Conservation (phyloP, 2,888 invertebrate genomes). For the Keiferia lycopersicella region DNA sequence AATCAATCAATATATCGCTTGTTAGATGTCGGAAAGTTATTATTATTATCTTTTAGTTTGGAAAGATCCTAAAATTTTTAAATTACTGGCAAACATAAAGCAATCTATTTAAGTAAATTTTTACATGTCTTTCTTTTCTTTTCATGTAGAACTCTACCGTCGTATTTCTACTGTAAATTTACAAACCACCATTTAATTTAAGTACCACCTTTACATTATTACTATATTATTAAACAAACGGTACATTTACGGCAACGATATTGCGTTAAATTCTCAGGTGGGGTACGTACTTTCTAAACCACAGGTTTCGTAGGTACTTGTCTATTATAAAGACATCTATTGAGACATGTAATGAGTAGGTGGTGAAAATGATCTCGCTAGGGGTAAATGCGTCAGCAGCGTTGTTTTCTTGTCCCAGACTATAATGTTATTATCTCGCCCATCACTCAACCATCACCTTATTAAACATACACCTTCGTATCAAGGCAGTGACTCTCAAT, state of each 20-base stretch:
- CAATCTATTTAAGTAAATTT: too few species aligned
- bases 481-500: constrained; percentile 21
- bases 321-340: not conserved
- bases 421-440: constrained; percentile 26
- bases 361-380: constrained; percentile 13
- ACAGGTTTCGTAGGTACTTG: not conserved
- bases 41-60: too few species aligned
- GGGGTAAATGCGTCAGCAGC: constrained; percentile 9
- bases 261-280: constrained; percentile 4
- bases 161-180: not conserved
- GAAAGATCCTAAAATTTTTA: too few species aligned
- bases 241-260: not conserved
- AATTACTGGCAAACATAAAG: too few species aligned
- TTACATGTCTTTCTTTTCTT: too few species aligned
- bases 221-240: not conserved
- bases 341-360: constrained; percentile 10
- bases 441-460: constrained; percentile 55
- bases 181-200: not conserved
- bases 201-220: not conserved
- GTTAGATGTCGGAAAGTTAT: too few species aligned
- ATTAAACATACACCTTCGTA: constrained; percentile 61
- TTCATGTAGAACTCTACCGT: too few species aligned
- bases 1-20: too few species aligned
- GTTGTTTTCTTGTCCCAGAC: constrained; percentile 17
- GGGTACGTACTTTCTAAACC: not conserved